phyloP scores from a whole-genome alignment of 2,797 vertebrate species.

The Alca torda region DNA sequence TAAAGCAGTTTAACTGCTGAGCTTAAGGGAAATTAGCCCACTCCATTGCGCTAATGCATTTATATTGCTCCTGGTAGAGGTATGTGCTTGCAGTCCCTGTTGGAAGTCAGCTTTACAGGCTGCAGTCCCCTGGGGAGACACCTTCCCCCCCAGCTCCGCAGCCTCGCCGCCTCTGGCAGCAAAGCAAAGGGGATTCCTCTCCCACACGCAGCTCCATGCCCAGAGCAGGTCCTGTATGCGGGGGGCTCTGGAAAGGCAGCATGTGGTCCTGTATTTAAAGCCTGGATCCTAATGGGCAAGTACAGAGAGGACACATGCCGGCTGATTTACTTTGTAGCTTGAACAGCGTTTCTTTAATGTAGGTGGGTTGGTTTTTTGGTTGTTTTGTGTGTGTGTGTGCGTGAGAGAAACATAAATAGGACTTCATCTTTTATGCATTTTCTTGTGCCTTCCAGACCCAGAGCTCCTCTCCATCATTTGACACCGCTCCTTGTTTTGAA shows the following conservation, averaged over 20 bases:
- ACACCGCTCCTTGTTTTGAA: slow-evolving; percentile 30
- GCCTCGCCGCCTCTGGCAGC: neutral
- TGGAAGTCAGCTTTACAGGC: neutral
- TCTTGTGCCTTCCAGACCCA: slow-evolving; percentile 36
- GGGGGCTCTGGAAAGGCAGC: slow-evolving; percentile 1
- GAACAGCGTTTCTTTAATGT: slow-evolving; percentile 24
- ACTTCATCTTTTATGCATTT: slow-evolving; percentile 61
- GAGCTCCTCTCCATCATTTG: slow-evolving; percentile 25
- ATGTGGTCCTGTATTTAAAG: neutral
- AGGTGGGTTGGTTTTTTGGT: slow-evolving; percentile 2
- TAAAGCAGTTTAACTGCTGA: neutral
- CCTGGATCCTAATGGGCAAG: neutral
- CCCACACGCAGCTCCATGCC: neutral
- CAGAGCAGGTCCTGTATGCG: rapidly evolving
- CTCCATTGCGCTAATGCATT: neutral
- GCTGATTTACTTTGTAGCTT: slow-evolving; percentile 25
- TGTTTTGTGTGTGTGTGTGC: neutral
- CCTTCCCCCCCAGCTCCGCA: rapidly evolving
- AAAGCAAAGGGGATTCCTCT: slow-evolving; percentile 22
- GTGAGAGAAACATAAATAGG: slow-evolving; percentile 52
- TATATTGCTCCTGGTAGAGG: neutral
- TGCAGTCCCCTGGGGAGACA: neutral
- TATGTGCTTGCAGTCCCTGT: neutral
- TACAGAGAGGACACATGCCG: neutral
- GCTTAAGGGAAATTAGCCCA: neutral